A percentile compares a stretch with the other conserved stretches of the same genome.
phyloP scores from a whole-genome alignment of 2,888 invertebrate species.

The Eupithecia subfuscata region DNA sequence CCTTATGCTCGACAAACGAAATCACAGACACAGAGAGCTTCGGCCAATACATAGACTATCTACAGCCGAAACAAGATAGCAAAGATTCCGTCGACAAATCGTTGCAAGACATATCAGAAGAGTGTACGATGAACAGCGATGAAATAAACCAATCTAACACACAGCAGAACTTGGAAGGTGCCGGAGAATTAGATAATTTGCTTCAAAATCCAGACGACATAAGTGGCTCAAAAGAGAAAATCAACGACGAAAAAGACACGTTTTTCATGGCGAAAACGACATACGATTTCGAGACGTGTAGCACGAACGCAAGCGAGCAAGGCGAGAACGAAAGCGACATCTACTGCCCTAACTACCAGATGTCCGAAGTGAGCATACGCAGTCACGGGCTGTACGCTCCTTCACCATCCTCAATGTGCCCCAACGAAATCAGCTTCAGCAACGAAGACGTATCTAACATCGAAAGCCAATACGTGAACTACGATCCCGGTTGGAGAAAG shows the following conservation, averaged over 20 bases:
- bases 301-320: conserved; percentile 77
- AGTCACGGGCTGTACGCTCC: conserved; percentile 86
- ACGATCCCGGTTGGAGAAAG: conserved; percentile 82
- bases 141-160: conserved; percentile 69
- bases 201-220: conserved; percentile 63
- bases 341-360: conserved; percentile 85
- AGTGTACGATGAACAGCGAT: conserved; percentile 77
- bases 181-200: conserved; percentile 67
- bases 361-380: conserved; percentile 86
- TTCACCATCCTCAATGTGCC: conserved; percentile 82
- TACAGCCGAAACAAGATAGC: conserved; percentile 73
- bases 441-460: conserved; percentile 79
- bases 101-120: conserved; percentile 77
- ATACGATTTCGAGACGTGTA: conserved; percentile 78
- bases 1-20: conserved; percentile 79
- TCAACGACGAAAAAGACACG: conserved; percentile 70
- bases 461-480: conserved; percentile 83
- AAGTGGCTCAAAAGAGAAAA: conserved; percentile 65
- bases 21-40: conserved; percentile 81
- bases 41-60: conserved; percentile 78
- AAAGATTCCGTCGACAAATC: conserved; percentile 73
- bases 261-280: conserved; percentile 76
- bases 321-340: conserved; percentile 85
- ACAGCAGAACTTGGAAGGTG: conserved; percentile 62
- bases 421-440: conserved; percentile 79